These are phyloP conservation scores for Abrostola tripartita DNA, from an alignment of 2,888 invertebrate genomes.

Conservation along the genomic window DNA sequence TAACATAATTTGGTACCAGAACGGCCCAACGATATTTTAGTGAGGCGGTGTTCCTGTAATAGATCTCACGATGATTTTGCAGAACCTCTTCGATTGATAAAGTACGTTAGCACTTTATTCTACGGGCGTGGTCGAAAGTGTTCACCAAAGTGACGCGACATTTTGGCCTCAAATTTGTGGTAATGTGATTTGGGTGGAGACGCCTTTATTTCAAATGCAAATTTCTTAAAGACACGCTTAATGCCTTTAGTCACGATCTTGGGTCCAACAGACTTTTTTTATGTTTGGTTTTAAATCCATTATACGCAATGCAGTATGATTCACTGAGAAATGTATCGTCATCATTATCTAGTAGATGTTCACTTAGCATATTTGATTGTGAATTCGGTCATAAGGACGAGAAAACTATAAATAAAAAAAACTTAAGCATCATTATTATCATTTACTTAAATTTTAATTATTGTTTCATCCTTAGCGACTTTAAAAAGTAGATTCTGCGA, in stretches of 20 bases:
- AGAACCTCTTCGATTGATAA: slow-evolving; percentile 64
- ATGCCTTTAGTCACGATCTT: slow-evolving; percentile 59
- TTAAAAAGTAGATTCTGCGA: not conserved
- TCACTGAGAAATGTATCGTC: not conserved
- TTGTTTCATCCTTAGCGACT: too few species aligned
- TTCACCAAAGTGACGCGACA: slow-evolving; percentile 57
- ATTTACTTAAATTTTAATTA: too few species aligned
- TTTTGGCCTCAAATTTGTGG: slow-evolving; percentile 55
- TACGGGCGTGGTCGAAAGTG: slow-evolving; percentile 60
- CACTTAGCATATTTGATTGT: not conserved
- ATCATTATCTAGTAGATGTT: not conserved
- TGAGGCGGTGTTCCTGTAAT: slow-evolving; percentile 12
- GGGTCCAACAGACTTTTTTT: slow-evolving; percentile 31
- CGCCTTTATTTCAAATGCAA: slow-evolving; percentile 62
- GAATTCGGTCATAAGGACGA: too few species aligned
- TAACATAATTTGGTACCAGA: not conserved
- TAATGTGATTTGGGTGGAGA: slow-evolving; percentile 59
- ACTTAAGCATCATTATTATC: too few species aligned
- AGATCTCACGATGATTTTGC: slow-evolving; percentile 63
- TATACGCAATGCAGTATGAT: slow-evolving; percentile 15
- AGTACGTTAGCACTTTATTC: slow-evolving; percentile 64
- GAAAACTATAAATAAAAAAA: too few species aligned
- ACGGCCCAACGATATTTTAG: not conserved
- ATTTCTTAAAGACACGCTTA: slow-evolving; percentile 62
- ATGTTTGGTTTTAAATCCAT: slow-evolving; percentile 10